Evolutionary conservation across 2,113 vertebrate species (phyloP), one percentile per base, ranked within the genome.

Genomic region (Sturnus vulgaris): DNA sequence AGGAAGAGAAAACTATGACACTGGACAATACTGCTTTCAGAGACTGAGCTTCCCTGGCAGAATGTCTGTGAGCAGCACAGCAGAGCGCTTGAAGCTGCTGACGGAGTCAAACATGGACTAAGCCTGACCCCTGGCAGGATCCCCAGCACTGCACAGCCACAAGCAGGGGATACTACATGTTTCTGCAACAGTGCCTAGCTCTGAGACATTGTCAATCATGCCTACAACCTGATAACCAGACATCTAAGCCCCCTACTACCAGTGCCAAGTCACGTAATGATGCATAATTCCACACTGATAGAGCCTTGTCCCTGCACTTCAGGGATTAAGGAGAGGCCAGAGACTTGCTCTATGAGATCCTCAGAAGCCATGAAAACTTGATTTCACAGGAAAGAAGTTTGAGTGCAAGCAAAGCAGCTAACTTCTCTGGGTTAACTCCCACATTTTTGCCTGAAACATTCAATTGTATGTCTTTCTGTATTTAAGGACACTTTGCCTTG

Each of bases 181-280:
- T 59, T 82, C 57, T 72, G 60, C 40, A 55, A 28, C 33, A 49
- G 6, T 78, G 46, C 15, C 68, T 53, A 59, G 15, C 21, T 71
- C 80, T 56, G 30, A 37, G 15, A 75, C 9, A 8, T 25, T 66
- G 56, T 75, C 55, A 14, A 31, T 47, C 40, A 19, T 49, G 44
- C 25, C 49, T 71, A 46, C n/a, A 95, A 75, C 31, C 56, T 91
- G 44, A 60, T 7, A 91, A 71, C 6, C 28, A 47, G 63, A 64
- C 31, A 82, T 42, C 53, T 57, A 91, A 75, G 16, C 9, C 31
- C 25, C 25, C 52, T 50, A 8, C 13, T 28, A 49, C n/a, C 28
- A 70, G 15, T 28, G 23, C 4, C 1, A 1, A 27, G 1, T 42
- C 21, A 63, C 1, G 1, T 0, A 52, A 52, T 35, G 52, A 14